Conservation (phyloP, 64 coral and sea anemone species). For the Acropora tenuis region DNA sequence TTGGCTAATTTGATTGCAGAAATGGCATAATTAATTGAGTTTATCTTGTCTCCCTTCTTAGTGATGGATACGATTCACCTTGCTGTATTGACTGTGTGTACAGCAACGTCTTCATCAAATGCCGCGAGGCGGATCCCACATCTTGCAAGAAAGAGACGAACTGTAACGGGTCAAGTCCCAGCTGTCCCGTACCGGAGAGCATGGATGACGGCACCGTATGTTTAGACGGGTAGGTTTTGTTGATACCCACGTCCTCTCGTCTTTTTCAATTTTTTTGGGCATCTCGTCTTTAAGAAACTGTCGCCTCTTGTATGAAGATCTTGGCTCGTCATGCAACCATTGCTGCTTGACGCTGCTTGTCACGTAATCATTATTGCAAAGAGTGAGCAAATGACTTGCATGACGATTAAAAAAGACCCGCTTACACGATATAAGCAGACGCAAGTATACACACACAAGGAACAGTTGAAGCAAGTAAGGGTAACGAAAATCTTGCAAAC, state of each 20-base stretch:
- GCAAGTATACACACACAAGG: too few species aligned
- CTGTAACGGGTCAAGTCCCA: conserved; percentile 26
- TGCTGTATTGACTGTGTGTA: conserved; percentile 72
- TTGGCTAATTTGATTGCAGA: too few species aligned
- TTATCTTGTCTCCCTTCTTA: neutral
- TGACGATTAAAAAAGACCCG: too few species aligned
- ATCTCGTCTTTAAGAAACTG: neutral
- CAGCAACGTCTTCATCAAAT: neutral
- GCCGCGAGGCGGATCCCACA: conserved; percentile 60
- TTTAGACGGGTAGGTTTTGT: conserved; percentile 70
- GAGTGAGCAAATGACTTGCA: too few species aligned
- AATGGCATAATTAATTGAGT: neutral
- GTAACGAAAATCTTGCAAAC: too few species aligned
- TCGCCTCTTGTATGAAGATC: too few species aligned
- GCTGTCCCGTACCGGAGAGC: conserved; percentile 49
- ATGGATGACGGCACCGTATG: conserved; percentile 66
- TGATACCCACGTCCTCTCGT: neutral
- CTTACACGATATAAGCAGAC: too few species aligned
- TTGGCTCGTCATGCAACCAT: neutral
- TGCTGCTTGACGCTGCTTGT: too few species aligned
- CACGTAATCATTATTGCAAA: too few species aligned
- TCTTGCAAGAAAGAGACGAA: conserved; percentile 62
- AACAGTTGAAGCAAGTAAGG: too few species aligned
- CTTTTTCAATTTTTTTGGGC: neutral
- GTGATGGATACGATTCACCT: conserved; percentile 85